Evolutionary conservation across 2,113 vertebrate species (phyloP).

Genomic region (Gorsachius goisagi): DNA sequence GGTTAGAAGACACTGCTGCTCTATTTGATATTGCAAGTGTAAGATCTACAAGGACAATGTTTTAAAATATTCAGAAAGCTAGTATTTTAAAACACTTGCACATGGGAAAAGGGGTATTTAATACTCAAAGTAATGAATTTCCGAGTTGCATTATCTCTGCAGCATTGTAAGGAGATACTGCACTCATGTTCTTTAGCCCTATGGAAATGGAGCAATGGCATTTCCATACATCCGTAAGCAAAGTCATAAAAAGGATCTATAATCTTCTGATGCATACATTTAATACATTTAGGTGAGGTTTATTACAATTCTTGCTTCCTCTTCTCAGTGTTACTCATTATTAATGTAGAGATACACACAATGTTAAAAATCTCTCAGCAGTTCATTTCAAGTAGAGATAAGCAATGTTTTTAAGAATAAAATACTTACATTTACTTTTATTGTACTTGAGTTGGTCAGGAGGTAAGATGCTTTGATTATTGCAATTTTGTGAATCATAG

Average conservation of each 20-base stretch:
- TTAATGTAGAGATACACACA: not conserved
- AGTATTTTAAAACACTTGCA: not conserved
- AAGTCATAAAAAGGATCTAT: not conserved
- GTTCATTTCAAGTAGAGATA: not conserved
- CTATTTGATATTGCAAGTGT: not conserved
- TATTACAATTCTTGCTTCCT: not conserved
- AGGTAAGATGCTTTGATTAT: not conserved
- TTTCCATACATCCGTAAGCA: not conserved
- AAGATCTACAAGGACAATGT: not conserved
- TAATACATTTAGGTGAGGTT: not conserved
- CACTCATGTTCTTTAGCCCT: not conserved
- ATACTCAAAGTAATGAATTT: not conserved
- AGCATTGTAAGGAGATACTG: not conserved
- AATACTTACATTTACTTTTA: not conserved
- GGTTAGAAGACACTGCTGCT: not conserved
- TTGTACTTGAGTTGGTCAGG: not conserved
- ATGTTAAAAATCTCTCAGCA: not conserved
- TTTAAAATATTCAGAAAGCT: constrained; percentile 28
- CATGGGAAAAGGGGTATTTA: not conserved
- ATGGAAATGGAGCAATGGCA: not conserved
- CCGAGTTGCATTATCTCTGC: not conserved
- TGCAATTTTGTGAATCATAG: not conserved
- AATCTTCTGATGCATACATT: not conserved
- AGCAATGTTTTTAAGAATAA: not conserved
- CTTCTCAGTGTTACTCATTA: not conserved